Evolutionary conservation across 2,797 vertebrate species (phyloP).

Genomic region (Molossus molossus): DNA sequence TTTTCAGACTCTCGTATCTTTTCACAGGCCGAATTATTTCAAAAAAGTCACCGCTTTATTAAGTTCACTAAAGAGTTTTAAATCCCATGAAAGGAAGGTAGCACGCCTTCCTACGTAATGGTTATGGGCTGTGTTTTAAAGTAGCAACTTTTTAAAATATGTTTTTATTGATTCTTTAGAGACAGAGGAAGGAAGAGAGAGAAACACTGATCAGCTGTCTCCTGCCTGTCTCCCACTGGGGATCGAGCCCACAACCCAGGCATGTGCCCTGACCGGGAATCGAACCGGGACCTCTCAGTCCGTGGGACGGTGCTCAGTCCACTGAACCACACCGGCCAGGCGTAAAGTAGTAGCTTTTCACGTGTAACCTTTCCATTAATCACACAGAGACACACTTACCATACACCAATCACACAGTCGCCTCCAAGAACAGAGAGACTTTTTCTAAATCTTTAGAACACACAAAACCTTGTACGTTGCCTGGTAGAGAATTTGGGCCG

Average conservation of each 20-base stretch:
- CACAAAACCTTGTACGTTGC: constrained; percentile 54
- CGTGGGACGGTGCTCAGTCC: too few relatives aligned
- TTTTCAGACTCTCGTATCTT: neutral
- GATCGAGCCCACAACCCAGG: too few relatives aligned
- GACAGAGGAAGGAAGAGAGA: too few relatives aligned
- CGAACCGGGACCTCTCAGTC: too few relatives aligned
- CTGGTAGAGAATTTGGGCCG: neutral
- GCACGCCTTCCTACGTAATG: neutral
- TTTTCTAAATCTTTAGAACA: constrained; percentile 7
- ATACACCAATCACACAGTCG: neutral
- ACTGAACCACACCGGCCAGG: too few relatives aligned
- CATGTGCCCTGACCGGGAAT: too few relatives aligned
- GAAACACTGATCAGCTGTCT: too few relatives aligned
- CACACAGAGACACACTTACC: constrained; percentile 61
- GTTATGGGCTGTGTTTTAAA: neutral
- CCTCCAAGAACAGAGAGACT: constrained; percentile 64
- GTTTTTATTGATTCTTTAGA: too few relatives aligned
- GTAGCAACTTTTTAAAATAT: neutral
- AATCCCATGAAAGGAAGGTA: neutral
- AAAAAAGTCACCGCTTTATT: neutral
- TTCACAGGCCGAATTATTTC: neutral
- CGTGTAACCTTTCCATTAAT: constrained; percentile 52
- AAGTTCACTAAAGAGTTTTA: neutral
- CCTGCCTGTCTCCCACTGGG: too few relatives aligned
- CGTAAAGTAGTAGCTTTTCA: constrained; percentile 12